These are phyloP conservation scores for Tonatia bakeri DNA, from an alignment of 2,113 vertebrate species.

Conservation along the genomic window DNA sequence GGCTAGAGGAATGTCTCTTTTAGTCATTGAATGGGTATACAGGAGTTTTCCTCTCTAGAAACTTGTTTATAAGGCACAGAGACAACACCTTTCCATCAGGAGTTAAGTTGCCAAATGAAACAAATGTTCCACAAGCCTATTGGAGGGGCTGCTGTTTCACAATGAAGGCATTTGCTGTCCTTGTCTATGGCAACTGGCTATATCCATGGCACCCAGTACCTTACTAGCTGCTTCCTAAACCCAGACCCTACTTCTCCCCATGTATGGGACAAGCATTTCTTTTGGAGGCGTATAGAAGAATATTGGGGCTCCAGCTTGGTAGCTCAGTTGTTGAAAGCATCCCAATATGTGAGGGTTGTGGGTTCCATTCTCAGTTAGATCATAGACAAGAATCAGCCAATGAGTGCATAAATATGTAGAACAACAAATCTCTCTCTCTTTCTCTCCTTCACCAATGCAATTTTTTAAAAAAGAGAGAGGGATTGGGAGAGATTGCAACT, in stretches of 20 bases:
- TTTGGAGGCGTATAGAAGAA: not conserved
- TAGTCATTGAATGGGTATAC: not conserved
- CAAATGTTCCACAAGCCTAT: not conserved
- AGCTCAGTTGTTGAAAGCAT: too few species aligned
- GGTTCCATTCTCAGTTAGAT: not conserved
- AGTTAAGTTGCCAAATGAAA: constrained; percentile 12
- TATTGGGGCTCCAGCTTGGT: too few species aligned
- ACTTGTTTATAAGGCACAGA: not conserved
- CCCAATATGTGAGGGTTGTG: too few species aligned
- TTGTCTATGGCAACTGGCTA: not conserved
- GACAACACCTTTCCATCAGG: not conserved
- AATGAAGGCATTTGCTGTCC: not conserved
- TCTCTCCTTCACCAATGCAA: too few species aligned
- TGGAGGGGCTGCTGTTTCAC: too few species aligned
- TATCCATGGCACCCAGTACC: not conserved
- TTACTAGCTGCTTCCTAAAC: not conserved
- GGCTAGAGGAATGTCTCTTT: not conserved
- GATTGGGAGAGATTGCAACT: not conserved
- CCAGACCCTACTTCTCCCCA: not conserved
- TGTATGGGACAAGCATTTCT: accelerated
- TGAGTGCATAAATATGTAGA: too few species aligned
- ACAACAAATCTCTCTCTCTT: too few species aligned
- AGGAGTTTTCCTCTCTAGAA: not conserved
- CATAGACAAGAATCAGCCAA: too few species aligned
- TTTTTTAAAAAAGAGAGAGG: too few species aligned